Percentiles rank a stretch among this genome's conserved stretches.
phyloP scores from a whole-genome alignment of 2,888 invertebrate species.

The Disparrhopalites patrizii region DNA sequence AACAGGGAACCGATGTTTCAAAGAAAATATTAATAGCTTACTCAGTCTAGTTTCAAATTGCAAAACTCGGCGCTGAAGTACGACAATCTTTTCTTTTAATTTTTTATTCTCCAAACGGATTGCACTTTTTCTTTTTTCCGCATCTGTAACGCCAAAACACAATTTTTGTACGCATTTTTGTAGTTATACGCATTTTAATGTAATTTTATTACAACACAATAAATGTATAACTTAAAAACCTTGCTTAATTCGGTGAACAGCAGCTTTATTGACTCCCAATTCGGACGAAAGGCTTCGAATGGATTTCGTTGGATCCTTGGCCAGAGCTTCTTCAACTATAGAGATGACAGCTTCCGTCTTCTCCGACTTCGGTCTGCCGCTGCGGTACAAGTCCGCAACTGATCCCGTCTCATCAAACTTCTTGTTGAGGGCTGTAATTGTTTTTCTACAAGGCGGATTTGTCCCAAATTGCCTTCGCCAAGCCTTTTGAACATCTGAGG shows the following conservation, averaged over 20 bases:
- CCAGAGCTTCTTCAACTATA: conserved; percentile 40
- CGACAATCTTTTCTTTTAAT: conserved; percentile 36
- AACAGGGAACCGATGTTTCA: too few species aligned
- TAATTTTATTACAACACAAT: background rate
- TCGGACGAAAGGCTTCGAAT: conserved; percentile 38
- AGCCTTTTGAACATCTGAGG: conserved; percentile 35
- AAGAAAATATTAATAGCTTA: too few species aligned
- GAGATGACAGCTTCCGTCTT: conserved; percentile 38
- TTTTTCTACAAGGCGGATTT: conserved; percentile 42
- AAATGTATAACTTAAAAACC: conserved; percentile 20
- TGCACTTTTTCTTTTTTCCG: conserved; percentile 34
- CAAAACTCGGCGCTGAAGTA: conserved; percentile 24
- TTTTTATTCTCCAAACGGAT: conserved; percentile 38
- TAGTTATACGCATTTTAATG: background rate
- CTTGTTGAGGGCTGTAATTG: conserved; percentile 40
- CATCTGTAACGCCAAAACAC: conserved; percentile 24
- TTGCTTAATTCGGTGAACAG: conserved; percentile 43
- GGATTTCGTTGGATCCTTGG: conserved; percentile 42
- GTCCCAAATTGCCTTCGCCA: conserved; percentile 41
- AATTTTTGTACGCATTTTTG: background rate
- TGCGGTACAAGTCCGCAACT: conserved; percentile 41
- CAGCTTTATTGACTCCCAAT: conserved; percentile 42
- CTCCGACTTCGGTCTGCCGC: conserved; percentile 40
- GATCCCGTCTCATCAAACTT: conserved; percentile 45
- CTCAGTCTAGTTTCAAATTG: conserved; percentile 3